Percentiles rank a stretch among this genome's conserved stretches.
Conservation (phyloP, 1,140 invertebrate species). For the Oncopeltus fasciatus region DNA sequence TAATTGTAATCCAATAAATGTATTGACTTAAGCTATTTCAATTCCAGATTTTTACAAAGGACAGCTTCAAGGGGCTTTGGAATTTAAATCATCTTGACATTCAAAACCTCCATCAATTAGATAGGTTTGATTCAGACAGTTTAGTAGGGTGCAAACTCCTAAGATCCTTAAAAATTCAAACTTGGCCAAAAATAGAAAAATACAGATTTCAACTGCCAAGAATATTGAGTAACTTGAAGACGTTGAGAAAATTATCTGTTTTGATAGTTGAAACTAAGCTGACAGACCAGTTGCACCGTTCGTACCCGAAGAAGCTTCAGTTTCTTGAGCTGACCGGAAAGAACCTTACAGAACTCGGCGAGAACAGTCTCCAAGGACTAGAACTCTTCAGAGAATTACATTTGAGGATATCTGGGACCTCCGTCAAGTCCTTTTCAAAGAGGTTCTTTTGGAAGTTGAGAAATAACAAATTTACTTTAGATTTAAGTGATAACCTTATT, state of each 20-base stretch:
- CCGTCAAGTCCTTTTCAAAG: constrained; percentile 55
- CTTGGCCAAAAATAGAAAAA: constrained; percentile 45
- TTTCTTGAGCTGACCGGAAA: constrained; percentile 63
- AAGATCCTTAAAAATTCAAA: constrained; percentile 39
- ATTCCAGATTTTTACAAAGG: constrained; percentile 29
- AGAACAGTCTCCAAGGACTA: constrained; percentile 49
- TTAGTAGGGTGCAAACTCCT: constrained; percentile 24
- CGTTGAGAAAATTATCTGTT: constrained; percentile 46
- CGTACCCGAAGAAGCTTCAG: constrained; percentile 54
- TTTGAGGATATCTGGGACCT: constrained; percentile 57
- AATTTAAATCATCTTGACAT: constrained; percentile 28
- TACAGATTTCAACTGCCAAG: constrained; percentile 43
- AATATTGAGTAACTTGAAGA: constrained; percentile 37
- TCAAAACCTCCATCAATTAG: constrained; percentile 26
- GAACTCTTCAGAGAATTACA: constrained; percentile 48
- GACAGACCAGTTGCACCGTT: constrained; percentile 30
- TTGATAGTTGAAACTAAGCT: constrained; percentile 56
- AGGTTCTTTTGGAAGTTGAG: constrained; percentile 59
- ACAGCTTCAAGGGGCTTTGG: constrained; percentile 28
- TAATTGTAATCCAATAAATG: too few relatives aligned
- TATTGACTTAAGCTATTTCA: too few relatives aligned
- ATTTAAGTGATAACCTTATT: constrained; percentile 66
- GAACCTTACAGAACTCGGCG: constrained; percentile 48
- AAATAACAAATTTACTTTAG: constrained; percentile 63
- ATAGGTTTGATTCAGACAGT: constrained; percentile 31